Conservation (phyloP, 2,888 invertebrate species). For the Chouioia cunea region DNA sequence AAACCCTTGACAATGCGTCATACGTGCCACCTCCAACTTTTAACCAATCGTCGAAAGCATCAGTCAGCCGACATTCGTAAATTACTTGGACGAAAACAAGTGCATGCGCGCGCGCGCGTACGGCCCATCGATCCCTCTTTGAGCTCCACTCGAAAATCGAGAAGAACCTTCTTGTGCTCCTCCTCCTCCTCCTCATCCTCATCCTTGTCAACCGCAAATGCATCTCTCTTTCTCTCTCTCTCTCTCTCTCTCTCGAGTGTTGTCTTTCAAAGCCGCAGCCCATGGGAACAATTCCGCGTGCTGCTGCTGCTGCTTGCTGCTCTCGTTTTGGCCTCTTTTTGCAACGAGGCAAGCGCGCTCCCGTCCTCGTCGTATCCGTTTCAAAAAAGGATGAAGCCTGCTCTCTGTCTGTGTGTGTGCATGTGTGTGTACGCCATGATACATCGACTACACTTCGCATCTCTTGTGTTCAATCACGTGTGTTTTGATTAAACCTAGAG, state of each 20-base stretch:
- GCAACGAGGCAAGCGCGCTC: not conserved
- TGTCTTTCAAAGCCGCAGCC: conserved; percentile 49
- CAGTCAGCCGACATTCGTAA: not conserved
- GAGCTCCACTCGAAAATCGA: conserved; percentile 31
- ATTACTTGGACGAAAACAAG: no score
- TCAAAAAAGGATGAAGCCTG: conserved; percentile 16
- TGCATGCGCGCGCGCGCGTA: not conserved
- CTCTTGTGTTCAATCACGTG: no score
- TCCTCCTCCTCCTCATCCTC: conserved; percentile 32
- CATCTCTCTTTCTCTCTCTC: conserved; percentile 18
- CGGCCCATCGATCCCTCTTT: conserved; percentile 23
- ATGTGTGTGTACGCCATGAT: conserved; percentile 24
- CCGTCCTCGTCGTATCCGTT: conserved; percentile 34
- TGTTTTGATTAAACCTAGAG: conserved; percentile 28
- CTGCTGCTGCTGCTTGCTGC: not conserved
- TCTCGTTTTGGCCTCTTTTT: conserved; percentile 42
- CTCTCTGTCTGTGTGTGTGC: conserved; percentile 12
- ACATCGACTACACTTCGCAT: conserved; percentile 30
- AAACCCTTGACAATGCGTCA: not conserved
- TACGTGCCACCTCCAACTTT: conserved; percentile 11
- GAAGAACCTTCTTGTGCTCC: not conserved
- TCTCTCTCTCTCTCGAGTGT: conserved; percentile 29
- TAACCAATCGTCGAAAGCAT: not conserved
- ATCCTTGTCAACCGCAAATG: conserved; percentile 21
- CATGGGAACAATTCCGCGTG: conserved; percentile 47